Evolutionary conservation across 2,888 invertebrate genomes (phyloP).

Genomic region (Cosmorhoe ocellata): DNA sequence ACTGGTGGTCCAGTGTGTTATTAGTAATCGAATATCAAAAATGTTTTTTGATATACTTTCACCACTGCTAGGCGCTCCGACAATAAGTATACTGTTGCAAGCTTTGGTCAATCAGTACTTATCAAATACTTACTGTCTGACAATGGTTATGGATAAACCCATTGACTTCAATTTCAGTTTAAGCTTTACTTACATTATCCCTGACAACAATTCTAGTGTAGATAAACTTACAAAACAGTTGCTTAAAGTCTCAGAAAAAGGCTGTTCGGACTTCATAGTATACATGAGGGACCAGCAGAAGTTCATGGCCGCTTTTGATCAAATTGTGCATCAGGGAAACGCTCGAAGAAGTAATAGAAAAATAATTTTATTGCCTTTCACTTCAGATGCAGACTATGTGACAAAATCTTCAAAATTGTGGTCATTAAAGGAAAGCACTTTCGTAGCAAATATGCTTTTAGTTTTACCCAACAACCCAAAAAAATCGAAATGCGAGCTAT

Average conservation of each 20-base stretch:
- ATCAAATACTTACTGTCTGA: conserved; percentile 54
- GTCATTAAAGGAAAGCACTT: conserved; percentile 53
- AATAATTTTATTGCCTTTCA: conserved; percentile 62
- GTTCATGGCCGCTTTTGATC: conserved; percentile 67
- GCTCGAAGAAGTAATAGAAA: conserved; percentile 71
- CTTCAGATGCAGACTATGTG: conserved; percentile 27
- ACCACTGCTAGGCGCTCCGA: no score
- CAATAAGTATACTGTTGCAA: conserved; percentile 54
- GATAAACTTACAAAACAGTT: conserved; percentile 46
- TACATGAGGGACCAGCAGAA: conserved; percentile 53
- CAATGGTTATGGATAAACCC: conserved; percentile 55
- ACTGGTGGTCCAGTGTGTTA: no score
- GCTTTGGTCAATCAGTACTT: conserved; percentile 55
- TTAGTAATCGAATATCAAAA: no score
- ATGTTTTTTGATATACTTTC: no score
- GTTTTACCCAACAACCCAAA: no score
- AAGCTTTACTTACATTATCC: conserved; percentile 47
- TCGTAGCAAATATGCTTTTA: conserved; percentile 54
- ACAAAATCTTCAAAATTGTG: conserved; percentile 46
- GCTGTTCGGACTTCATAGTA: conserved; percentile 75
- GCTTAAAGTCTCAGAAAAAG: conserved; percentile 61
- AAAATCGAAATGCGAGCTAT: conserved; percentile 41
- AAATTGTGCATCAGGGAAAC: conserved; percentile 57
- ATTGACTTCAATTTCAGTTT: conserved; percentile 40
- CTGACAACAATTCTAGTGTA: conserved; percentile 36